Conservation (phyloP, 2,888 invertebrate species). For the Ditylenchus weischeri region DNA sequence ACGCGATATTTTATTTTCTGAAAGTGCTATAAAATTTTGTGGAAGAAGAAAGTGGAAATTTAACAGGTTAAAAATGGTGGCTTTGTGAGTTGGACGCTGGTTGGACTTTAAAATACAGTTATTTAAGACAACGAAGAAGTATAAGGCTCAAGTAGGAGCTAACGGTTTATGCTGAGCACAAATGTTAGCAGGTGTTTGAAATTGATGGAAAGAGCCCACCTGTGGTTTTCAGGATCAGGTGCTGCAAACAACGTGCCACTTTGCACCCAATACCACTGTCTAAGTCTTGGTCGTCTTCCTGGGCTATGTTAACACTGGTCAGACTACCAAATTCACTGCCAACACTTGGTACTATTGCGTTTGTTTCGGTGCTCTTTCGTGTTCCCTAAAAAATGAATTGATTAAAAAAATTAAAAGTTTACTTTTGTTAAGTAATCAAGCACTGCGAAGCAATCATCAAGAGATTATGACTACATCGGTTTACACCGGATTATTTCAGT, state of each 20-base stretch:
- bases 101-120: background rate
- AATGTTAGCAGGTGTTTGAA: background rate
- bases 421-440: no score
- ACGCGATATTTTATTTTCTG: no score
- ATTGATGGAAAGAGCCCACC: background rate
- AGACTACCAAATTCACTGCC: constrained; percentile 39
- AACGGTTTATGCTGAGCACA: background rate
- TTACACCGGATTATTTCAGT: no score
- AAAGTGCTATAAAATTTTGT: no score
- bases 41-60: no score
- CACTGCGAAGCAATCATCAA: no score
- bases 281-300: constrained; percentile 37
- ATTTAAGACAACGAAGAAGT: background rate
- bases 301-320: constrained; percentile 36
- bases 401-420: background rate
- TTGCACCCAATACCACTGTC: constrained; percentile 39
- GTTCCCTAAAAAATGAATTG: background rate
- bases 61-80: no score
- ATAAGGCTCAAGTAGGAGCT: background rate
- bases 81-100: no score
- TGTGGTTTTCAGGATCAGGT: constrained; percentile 12
- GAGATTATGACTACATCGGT: no score
- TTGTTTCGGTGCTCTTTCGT: background rate
- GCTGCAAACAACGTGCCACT: constrained; percentile 7
- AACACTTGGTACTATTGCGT: background rate